Evolutionary conservation across 2,113 vertebrate genomes (phyloP).

Genomic region (Tinamus guttatus): DNA sequence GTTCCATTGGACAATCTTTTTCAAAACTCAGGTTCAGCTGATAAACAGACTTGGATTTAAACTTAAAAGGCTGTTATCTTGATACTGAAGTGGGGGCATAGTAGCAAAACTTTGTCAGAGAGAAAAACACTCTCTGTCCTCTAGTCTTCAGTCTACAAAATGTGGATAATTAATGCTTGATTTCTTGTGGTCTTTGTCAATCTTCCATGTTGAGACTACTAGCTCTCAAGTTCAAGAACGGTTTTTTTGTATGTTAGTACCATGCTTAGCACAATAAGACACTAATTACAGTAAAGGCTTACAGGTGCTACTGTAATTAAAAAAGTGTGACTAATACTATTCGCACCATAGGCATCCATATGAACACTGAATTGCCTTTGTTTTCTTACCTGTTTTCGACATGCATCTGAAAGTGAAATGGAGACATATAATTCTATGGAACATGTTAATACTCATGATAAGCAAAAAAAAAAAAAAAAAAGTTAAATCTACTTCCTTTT

Average conservation of each 20-base stretch:
- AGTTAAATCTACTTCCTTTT: conserved; percentile 5
- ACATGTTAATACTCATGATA: neutral
- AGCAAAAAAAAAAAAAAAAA: neutral
- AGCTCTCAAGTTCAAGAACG: neutral
- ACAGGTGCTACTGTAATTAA: neutral
- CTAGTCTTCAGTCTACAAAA: neutral
- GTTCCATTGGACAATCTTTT: neutral
- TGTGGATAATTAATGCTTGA: neutral
- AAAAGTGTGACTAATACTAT: neutral
- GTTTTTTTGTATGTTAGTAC: neutral
- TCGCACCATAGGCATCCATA: neutral
- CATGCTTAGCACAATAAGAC: neutral
- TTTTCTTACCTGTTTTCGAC: neutral
- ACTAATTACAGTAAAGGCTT: neutral
- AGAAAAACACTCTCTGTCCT: neutral
- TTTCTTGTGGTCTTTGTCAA: neutral
- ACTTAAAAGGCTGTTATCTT: neutral
- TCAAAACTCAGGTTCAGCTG: neutral
- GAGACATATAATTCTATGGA: neutral
- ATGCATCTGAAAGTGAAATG: neutral
- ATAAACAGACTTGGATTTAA: neutral
- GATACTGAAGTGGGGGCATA: neutral
- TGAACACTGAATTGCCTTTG: neutral
- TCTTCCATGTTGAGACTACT: neutral
- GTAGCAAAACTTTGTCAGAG: fast-evolving